These are phyloP conservation scores for Nomada flava DNA, from an alignment of 2,888 invertebrate species.

Conservation along the genomic window DNA sequence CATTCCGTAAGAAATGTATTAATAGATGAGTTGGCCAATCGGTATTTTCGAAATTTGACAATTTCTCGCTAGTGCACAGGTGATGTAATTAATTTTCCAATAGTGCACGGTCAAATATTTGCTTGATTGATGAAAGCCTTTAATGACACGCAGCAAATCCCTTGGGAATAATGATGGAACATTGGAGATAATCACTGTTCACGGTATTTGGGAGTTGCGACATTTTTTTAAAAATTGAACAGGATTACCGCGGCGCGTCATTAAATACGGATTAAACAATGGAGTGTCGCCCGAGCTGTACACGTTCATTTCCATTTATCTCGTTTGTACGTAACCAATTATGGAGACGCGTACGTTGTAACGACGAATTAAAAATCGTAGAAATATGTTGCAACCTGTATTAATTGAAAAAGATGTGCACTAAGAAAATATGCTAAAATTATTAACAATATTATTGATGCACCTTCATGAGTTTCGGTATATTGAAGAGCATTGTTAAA, in stretches of 20 bases:
- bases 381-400: background rate
- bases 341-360: background rate
- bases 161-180: background rate
- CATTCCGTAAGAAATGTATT: too few species aligned
- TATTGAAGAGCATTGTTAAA: background rate
- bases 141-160: background rate
- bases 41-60: too few species aligned
- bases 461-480: background rate
- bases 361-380: background rate
- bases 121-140: background rate
- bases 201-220: background rate
- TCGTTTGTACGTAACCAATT: constrained; percentile 18
- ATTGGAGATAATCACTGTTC: constrained; percentile 7
- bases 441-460: too few species aligned
- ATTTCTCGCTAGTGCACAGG: too few species aligned
- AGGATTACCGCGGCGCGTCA: constrained; percentile 71
- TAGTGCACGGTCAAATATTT: background rate
- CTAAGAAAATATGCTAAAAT: background rate
- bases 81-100: too few species aligned
- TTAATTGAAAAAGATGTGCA: background rate
- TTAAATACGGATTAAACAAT: constrained; percentile 80
- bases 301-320: constrained; percentile 63
- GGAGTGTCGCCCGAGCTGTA: constrained; percentile 43
- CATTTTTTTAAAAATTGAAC: constrained; percentile 38
- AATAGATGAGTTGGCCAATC: too few species aligned